phyloP scores from a whole-genome alignment of 2,113 vertebrate species.

The Jacana jacana region DNA sequence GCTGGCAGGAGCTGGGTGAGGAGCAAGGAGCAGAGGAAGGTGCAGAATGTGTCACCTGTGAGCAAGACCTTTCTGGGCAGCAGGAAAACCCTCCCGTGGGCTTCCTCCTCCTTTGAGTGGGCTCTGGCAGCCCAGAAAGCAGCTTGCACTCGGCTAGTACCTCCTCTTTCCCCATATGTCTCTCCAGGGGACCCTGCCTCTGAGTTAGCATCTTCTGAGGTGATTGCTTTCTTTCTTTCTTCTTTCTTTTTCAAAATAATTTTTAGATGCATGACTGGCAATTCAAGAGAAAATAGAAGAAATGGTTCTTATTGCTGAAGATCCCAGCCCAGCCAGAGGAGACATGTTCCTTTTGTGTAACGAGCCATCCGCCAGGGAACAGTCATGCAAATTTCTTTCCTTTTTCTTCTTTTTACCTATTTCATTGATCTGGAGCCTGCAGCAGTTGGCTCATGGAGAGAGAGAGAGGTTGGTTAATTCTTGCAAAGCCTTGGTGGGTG shows the following conservation, averaged over 20 bases:
- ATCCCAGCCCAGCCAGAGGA: neutral
- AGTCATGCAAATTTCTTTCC: neutral
- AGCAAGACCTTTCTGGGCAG: neutral
- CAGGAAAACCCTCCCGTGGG: neutral
- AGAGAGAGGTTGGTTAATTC: neutral
- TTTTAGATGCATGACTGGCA: neutral
- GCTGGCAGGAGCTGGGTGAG: neutral
- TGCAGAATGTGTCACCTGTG: fast-evolving
- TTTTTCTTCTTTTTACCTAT: conserved; percentile 7
- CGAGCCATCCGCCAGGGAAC: neutral
- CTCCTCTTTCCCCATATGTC: neutral
- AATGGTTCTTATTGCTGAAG: neutral
- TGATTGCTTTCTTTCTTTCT: neutral
- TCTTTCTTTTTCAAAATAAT: neutral
- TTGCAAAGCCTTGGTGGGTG: neutral
- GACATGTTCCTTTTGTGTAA: neutral
- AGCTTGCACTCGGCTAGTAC: neutral
- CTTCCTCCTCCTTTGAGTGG: neutral
- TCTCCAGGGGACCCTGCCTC: neutral
- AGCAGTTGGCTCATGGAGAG: neutral
- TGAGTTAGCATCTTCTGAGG: neutral
- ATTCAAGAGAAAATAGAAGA: neutral
- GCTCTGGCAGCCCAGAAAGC: neutral
- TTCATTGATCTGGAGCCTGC: neutral
- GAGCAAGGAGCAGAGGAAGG: neutral